These are phyloP conservation scores for Thereva nobilitata DNA, from an alignment of 2,888 invertebrate species.

Conservation along the genomic window DNA sequence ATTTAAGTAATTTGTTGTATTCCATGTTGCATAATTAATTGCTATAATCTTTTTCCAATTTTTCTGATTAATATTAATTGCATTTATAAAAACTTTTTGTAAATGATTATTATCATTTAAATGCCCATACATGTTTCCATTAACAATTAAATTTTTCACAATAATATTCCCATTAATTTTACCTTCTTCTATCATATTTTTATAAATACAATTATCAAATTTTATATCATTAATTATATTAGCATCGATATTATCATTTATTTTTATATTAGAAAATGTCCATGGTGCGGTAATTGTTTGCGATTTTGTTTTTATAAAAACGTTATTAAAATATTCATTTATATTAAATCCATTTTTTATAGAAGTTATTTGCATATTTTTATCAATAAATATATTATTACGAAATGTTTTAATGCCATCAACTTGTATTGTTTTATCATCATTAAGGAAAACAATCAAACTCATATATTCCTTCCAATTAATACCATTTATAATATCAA, in stretches of 20 bases:
- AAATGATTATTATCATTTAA: neutral
- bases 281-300: constrained; percentile 8
- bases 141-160: neutral
- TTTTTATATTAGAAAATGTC: neutral
- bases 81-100: neutral
- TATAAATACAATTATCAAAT: neutral
- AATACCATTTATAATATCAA: neutral
- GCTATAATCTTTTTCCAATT: constrained; percentile 5
- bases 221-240: neutral
- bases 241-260: neutral
- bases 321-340: neutral
- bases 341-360: constrained; percentile 1
- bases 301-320: neutral
- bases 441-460: constrained; percentile 7
- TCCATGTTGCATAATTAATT: neutral
- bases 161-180: constrained; percentile 13
- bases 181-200: neutral
- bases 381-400: neutral
- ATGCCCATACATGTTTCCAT: neutral
- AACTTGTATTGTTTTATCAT: constrained; percentile 1
- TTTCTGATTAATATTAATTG: neutral
- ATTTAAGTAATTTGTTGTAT: neutral
- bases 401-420: constrained; percentile 11
- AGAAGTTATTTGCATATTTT: neutral
- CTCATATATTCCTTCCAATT: constrained; percentile 15